Conservation (phyloP, 2,888 invertebrate genomes). For the Drosophila kambysellisi region DNA sequence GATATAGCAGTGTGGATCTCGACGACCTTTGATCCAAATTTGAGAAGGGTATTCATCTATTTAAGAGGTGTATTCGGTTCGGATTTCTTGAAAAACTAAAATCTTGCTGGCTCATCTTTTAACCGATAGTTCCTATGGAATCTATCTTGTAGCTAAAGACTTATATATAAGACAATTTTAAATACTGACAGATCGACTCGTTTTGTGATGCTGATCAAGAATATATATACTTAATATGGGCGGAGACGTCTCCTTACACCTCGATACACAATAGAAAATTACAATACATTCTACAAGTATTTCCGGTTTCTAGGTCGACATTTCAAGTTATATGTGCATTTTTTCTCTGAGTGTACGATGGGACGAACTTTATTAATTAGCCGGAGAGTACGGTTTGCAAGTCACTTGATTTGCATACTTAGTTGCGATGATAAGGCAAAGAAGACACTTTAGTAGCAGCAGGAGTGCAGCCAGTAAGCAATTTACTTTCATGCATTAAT, state of each 20-base stretch:
- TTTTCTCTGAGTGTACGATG: background rate
- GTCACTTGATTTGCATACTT: slow-evolving; percentile 61
- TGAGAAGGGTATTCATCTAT: background rate
- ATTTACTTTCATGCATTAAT: slow-evolving; percentile 28
- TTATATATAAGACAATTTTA: background rate
- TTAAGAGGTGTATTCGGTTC: background rate
- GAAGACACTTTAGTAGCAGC: slow-evolving; percentile 8
- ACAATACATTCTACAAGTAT: background rate
- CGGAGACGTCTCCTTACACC: background rate
- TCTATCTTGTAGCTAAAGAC: background rate
- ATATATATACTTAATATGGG: background rate
- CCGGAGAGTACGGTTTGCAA: slow-evolving; percentile 33
- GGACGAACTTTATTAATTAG: slow-evolving; percentile 55
- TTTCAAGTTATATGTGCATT: background rate
- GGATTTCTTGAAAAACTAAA: background rate
- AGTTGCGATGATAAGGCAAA: slow-evolving; percentile 47
- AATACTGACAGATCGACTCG: background rate
- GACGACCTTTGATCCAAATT: background rate
- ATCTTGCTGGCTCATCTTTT: background rate
- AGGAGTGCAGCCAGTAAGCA: background rate
- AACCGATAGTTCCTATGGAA: background rate
- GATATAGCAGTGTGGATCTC: background rate
- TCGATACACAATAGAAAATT: background rate
- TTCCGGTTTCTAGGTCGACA: background rate
- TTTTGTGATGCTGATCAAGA: background rate